A percentile compares a stretch with the other conserved stretches of the same genome.
Evolutionary conservation across 2,888 invertebrate genomes (phyloP).

Genomic region (Athalia circularis): DNA sequence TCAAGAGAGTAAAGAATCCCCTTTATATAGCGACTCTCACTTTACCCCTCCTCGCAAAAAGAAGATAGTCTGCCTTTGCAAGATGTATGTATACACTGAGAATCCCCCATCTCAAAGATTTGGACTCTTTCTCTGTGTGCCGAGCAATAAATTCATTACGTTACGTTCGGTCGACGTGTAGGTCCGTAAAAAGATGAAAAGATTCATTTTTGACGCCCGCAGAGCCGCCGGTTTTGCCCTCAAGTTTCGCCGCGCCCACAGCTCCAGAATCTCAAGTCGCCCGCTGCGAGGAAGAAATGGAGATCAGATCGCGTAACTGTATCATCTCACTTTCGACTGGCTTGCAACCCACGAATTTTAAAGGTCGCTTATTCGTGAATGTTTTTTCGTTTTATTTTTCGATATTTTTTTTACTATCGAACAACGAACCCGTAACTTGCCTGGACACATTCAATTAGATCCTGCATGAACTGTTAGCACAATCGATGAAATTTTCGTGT

Average conservation of each 20-base stretch:
- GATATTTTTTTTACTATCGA: background rate
- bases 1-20: constrained; percentile 70
- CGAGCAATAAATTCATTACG: constrained; percentile 34
- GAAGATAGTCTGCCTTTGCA: background rate
- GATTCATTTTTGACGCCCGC: constrained; percentile 21
- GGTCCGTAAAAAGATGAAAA: constrained; percentile 35
- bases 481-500: too few species aligned
- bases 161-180: constrained; percentile 18
- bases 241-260: constrained; percentile 37
- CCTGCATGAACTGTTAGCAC: too few species aligned
- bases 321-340: constrained; percentile 38
- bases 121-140: constrained; percentile 27
- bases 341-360: constrained; percentile 5
- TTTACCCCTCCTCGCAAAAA: constrained; percentile 66
- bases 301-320: constrained; percentile 42
- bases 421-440: too few species aligned
- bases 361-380: constrained; percentile 6
- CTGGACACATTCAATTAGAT: too few species aligned
- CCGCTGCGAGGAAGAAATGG: background rate
- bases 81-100: constrained; percentile 6
- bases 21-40: constrained; percentile 74
- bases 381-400: background rate
- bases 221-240: constrained; percentile 19
- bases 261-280: background rate
- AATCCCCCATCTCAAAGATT: constrained; percentile 19